Conservation (phyloP, 1,140 invertebrate species). For the Oryctes rhinoceros region DNA sequence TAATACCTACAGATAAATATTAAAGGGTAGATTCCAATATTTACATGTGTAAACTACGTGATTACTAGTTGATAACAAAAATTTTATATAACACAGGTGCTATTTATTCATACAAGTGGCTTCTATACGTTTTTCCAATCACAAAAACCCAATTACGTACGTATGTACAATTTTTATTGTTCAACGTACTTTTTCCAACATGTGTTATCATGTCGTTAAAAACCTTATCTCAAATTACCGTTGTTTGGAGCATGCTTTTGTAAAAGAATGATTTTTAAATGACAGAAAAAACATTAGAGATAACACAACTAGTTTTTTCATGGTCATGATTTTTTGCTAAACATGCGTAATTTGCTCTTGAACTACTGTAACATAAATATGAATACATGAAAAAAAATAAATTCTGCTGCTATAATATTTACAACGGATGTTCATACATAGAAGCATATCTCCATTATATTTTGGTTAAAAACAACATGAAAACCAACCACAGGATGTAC, state of each 20-base stretch:
- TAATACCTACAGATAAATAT: too few species aligned
- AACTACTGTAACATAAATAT: neutral
- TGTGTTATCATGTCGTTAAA: neutral
- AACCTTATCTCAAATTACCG: slow-evolving; percentile 17
- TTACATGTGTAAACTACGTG: too few species aligned
- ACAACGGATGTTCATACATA: neutral
- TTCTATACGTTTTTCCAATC: too few species aligned
- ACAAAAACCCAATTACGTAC: too few species aligned
- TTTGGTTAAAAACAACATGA: neutral
- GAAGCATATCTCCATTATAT: neutral
- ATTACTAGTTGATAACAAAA: too few species aligned
- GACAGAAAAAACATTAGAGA: slow-evolving; percentile 64
- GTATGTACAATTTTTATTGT: neutral
- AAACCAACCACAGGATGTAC: neutral
- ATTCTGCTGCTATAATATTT: neutral
- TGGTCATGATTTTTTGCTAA: neutral
- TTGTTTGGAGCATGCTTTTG: neutral
- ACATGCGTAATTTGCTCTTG: neutral
- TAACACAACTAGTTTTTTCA: slow-evolving; percentile 55
- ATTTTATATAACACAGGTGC: too few species aligned
- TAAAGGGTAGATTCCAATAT: too few species aligned
- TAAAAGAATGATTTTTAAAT: neutral
- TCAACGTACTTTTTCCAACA: neutral
- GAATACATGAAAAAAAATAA: neutral
- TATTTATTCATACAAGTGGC: too few species aligned